These are phyloP conservation scores for Vultur gryphus DNA, from an alignment of 2,797 vertebrate species.

Conservation along the genomic window DNA sequence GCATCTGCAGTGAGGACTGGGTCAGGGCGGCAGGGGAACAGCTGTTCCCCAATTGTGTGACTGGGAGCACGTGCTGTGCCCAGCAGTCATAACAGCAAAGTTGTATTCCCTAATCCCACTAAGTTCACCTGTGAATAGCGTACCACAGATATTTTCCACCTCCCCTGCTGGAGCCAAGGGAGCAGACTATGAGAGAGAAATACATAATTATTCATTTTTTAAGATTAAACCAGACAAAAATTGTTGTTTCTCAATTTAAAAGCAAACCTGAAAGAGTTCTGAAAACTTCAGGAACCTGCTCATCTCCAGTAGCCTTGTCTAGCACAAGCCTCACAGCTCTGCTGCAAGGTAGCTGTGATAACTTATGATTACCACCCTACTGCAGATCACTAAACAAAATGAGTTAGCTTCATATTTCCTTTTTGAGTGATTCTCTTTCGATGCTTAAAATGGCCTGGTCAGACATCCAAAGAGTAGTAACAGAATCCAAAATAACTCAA, in stretches of 20 bases:
- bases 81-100: accelerated
- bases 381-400: background rate
- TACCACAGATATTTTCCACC: background rate
- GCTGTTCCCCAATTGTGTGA: background rate
- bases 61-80: background rate
- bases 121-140: background rate
- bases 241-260: background rate
- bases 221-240: background rate
- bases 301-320: background rate
- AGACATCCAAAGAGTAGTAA: background rate
- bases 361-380: background rate
- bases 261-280: background rate
- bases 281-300: background rate
- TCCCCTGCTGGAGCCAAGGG: background rate
- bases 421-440: background rate
- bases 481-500: background rate
- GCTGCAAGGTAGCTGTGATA: background rate
- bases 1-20: background rate
- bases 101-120: background rate
- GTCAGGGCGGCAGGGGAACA: background rate
- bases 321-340: background rate
- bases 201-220: background rate
- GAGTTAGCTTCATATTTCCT: background rate
- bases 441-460: background rate
- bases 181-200: background rate